Base-by-base conservation (phyloP, 2,797 vertebrate genomes). In the Petrocephalus sullivani region DNA sequence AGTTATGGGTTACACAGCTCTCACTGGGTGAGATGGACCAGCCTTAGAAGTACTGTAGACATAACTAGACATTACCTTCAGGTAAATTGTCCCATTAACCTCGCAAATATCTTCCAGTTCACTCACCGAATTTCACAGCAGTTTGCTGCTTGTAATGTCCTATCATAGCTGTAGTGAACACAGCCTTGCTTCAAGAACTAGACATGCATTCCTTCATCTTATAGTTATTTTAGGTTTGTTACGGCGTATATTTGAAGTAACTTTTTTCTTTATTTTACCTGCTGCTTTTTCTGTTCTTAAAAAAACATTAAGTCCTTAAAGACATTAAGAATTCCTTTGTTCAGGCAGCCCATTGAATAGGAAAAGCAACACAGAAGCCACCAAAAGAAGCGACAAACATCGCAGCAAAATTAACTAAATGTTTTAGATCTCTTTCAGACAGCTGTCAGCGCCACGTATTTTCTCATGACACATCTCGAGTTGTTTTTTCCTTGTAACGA, bases 231-330 rank as follows among this genome's bases (percentile, higher is more conserved):
- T 92, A 91, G 71, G 64, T 87, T 75, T 19, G 21, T 67, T 61
- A 10, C 53, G 61, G 85, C 87, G 61, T 78, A 64, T 83, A 84
- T 89, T 90, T 90, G 41, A 57, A 87, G 90, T 87, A 90, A 87
- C 4, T 54, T 84, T 87, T 89, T 92, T 93, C 88, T 89, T 23
- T 88, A 75, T 89, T 90, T 88, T 82, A 91, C 90, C 90, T 89
- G 92, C 93, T 88, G 91, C 91, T 92, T 88, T 8, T 87, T 46
- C 61, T 51, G 14, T 9, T 56, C 54, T 78, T 46, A 78, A 78
- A 78, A 78, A 78, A 41, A 41, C 37, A 41, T 41, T 41, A 41
- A 41, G 37, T 41, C 37, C 37, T 41, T 41, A 41, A 41, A 41
- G 46, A 0, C 33, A 16, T 75, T 0, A 41, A 46, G 41, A 46